Percentiles rank a stretch among this genome's conserved stretches.
These are phyloP conservation scores for Leucophora obtusa DNA, from an alignment of 2,888 invertebrate species.

Conservation along the genomic window DNA sequence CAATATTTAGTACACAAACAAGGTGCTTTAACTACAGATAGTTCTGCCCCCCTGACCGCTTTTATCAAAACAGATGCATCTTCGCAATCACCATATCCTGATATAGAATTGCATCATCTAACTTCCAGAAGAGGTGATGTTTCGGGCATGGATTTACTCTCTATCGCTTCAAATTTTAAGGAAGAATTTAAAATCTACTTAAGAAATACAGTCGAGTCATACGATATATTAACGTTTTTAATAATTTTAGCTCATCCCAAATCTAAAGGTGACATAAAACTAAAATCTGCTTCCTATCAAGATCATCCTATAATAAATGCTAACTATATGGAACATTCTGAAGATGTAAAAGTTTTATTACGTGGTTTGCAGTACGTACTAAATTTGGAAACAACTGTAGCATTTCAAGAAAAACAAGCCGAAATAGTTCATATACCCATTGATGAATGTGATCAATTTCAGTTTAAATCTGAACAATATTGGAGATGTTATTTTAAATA, in stretches of 20 bases:
- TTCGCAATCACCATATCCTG: slow-evolving; percentile 78
- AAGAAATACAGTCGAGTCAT: slow-evolving; percentile 44
- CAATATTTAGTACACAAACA: slow-evolving; percentile 76
- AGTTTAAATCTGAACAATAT: slow-evolving; percentile 77
- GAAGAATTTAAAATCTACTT: slow-evolving; percentile 40
- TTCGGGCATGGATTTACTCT: slow-evolving; percentile 69
- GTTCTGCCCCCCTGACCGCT: slow-evolving; percentile 77
- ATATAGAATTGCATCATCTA: slow-evolving; percentile 79
- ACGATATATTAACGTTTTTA: slow-evolving; percentile 71
- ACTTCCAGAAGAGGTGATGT: slow-evolving; percentile 66
- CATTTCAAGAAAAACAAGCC: slow-evolving; percentile 76
- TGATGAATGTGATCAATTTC: slow-evolving; percentile 67
- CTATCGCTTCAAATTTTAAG: slow-evolving; percentile 45
- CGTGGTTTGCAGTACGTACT: slow-evolving; percentile 77
- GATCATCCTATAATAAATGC: slow-evolving; percentile 82
- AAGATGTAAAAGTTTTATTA: slow-evolving; percentile 80
- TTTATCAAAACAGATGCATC: slow-evolving; percentile 80
- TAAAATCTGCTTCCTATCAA: slow-evolving; percentile 80
- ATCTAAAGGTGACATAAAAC: slow-evolving; percentile 81
- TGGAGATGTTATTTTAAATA: slow-evolving; percentile 81
- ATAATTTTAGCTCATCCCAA: slow-evolving; percentile 79
- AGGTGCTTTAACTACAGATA: slow-evolving; percentile 67
- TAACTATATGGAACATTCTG: slow-evolving; percentile 82
- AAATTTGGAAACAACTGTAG: slow-evolving; percentile 76
- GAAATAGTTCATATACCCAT: slow-evolving; percentile 66